Evolutionary conservation across 2,888 invertebrate genomes (phyloP).

Genomic region (Seira ritae): DNA sequence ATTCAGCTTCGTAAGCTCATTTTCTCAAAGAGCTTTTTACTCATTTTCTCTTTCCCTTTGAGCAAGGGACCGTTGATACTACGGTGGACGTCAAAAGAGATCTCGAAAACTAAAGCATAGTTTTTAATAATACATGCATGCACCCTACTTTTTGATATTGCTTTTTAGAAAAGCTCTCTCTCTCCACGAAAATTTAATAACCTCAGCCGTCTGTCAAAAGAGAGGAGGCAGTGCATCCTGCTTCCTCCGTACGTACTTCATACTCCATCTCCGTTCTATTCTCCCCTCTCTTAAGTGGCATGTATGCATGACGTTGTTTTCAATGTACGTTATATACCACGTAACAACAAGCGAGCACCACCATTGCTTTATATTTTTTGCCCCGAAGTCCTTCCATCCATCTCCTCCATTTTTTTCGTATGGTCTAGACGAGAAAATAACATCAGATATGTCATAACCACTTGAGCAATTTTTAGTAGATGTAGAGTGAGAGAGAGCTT

Average conservation of each 20-base stretch:
- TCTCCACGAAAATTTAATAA: constrained; percentile 57
- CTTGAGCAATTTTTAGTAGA: constrained; percentile 31
- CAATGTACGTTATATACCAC: background rate
- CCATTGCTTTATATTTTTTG: constrained; percentile 36
- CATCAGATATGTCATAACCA: constrained; percentile 56
- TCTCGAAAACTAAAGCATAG: constrained; percentile 16
- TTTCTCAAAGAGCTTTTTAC: no score
- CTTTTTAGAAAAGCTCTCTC: constrained; percentile 39
- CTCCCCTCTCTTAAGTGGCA: background rate
- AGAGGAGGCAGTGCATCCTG: constrained; percentile 41
- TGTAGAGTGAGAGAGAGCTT: no score
- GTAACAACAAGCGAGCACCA: no score
- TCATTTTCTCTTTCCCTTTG: no score
- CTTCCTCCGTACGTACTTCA: background rate
- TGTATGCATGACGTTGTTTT: background rate
- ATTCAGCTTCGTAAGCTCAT: no score
- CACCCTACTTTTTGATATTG: constrained; percentile 46
- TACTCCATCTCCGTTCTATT: background rate
- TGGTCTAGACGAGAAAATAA: background rate
- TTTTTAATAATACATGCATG: constrained; percentile 3
- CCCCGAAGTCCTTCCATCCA: constrained; percentile 23
- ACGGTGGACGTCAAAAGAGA: no score
- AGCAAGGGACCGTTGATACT: no score
- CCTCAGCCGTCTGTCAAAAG: constrained; percentile 57
- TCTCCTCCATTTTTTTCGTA: constrained; percentile 21